These are phyloP conservation scores for Phlogophora meticulosa DNA, from an alignment of 2,888 invertebrate species.

Conservation along the genomic window DNA sequence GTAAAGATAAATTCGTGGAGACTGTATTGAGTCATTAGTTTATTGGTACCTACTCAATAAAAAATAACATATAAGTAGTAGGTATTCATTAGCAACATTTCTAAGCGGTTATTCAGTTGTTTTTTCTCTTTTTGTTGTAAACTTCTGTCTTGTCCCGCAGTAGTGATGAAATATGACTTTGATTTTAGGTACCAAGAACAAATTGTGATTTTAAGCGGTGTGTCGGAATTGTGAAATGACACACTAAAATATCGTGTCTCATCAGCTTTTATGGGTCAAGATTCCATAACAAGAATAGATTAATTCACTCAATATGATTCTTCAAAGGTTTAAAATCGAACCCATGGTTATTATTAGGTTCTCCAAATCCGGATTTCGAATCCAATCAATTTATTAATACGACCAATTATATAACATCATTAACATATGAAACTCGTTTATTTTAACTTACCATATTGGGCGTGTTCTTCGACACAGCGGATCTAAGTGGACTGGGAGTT, in stretches of 20 bases:
- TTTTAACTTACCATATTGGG: slow-evolving; percentile 83
- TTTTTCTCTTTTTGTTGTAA: slow-evolving; percentile 29
- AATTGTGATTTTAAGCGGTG: neutral
- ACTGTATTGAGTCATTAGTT: slow-evolving; percentile 39
- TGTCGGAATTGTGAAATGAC: neutral
- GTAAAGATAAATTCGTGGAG: slow-evolving; percentile 7
- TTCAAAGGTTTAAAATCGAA: slow-evolving; percentile 11
- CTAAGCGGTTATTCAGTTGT: slow-evolving; percentile 30
- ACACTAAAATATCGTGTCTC: neutral
- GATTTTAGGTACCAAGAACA: slow-evolving; percentile 19
- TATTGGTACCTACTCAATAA: slow-evolving; percentile 30
- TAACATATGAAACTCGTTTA: slow-evolving; percentile 69
- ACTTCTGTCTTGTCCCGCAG: slow-evolving; percentile 1
- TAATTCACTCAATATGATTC: neutral
- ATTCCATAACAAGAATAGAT: slow-evolving; percentile 25
- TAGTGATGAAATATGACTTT: neutral
- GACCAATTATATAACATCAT: slow-evolving; percentile 51
- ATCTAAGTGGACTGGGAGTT: slow-evolving; percentile 80
- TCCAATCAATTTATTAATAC: slow-evolving; percentile 34
- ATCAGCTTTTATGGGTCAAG: slow-evolving; percentile 10
- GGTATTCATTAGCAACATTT: slow-evolving; percentile 46
- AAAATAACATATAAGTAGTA: slow-evolving; percentile 31
- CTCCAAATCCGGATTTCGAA: slow-evolving; percentile 38
- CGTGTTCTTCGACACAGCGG: slow-evolving; percentile 78
- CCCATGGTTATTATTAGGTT: slow-evolving; percentile 28